Evolutionary conservation across 1,140 invertebrate species (phyloP).

Genomic region (Nomia melanderi): DNA sequence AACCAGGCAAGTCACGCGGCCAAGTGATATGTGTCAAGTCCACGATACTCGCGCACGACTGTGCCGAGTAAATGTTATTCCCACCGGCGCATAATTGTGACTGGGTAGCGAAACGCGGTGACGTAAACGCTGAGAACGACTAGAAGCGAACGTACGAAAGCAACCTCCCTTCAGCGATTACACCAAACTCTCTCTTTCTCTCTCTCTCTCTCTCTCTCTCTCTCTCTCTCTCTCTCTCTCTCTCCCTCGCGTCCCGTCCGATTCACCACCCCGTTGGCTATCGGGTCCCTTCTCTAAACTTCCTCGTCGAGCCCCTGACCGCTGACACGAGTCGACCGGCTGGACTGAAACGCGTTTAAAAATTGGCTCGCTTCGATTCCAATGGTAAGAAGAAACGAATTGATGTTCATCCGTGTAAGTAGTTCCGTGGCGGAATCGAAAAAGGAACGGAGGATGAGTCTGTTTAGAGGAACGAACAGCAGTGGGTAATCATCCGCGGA

Average conservation of each 20-base stretch:
- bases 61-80: conserved; percentile 76
- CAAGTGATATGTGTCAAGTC: conserved; percentile 75
- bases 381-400: conserved; percentile 66
- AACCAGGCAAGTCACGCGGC: conserved; percentile 66
- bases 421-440: conserved; percentile 65
- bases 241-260: no score
- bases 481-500: conserved; percentile 78
- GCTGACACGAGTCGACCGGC: no score
- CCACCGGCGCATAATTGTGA: conserved; percentile 74
- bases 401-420: conserved; percentile 71
- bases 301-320: no score
- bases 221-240: no score
- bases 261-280: no score
- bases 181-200: background rate
- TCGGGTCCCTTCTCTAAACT: no score
- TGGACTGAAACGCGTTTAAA: no score
- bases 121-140: conserved; percentile 68
- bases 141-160: conserved; percentile 38
- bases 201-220: no score
- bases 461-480: conserved; percentile 65
- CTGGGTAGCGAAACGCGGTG: conserved; percentile 65
- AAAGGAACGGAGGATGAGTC: conserved; percentile 42
- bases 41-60: conserved; percentile 69
- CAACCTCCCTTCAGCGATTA: conserved; percentile 2
- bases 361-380: background rate